phyloP scores from a whole-genome alignment of 2,888 invertebrate genomes.

The Philopedon plagiatum region DNA sequence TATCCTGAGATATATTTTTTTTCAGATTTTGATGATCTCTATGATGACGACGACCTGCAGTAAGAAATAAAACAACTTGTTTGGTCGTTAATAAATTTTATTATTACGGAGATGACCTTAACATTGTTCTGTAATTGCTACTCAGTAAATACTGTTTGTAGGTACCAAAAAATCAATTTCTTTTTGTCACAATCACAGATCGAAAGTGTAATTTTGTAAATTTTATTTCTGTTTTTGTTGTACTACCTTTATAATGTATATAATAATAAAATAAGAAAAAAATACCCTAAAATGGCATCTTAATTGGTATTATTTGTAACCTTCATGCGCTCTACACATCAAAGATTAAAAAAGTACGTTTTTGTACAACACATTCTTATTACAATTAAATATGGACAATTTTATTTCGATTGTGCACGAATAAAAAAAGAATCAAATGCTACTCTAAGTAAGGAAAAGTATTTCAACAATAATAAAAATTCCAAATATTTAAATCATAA shows the following conservation, averaged over 20 bases:
- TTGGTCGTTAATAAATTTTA: slow-evolving; percentile 27
- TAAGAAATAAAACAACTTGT: slow-evolving; percentile 39
- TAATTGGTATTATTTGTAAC: slow-evolving; percentile 26
- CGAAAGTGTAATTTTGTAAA: slow-evolving; percentile 58
- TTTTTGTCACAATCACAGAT: slow-evolving; percentile 62
- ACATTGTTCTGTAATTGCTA: slow-evolving; percentile 50
- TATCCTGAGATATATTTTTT: slow-evolving; percentile 61
- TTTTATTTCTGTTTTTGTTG: slow-evolving; percentile 51
- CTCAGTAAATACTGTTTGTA: slow-evolving; percentile 56
- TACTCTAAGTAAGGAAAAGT: slow-evolving; percentile 15
- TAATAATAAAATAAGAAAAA: slow-evolving; percentile 53
- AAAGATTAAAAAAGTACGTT: slow-evolving; percentile 15
- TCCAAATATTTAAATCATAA: slow-evolving; percentile 18
- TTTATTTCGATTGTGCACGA: slow-evolving; percentile 32
- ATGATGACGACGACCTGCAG: slow-evolving; percentile 86
- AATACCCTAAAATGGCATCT: slow-evolving; percentile 56
- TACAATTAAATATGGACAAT: slow-evolving; percentile 34
- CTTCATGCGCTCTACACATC: slow-evolving; percentile 10
- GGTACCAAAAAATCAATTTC: slow-evolving; percentile 62
- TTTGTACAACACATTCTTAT: slow-evolving; percentile 32
- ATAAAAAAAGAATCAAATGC: slow-evolving; percentile 9
- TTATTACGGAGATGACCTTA: slow-evolving; percentile 26
- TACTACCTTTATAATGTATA: slow-evolving; percentile 55
- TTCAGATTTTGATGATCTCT: slow-evolving; percentile 92
- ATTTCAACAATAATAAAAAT: slow-evolving; percentile 21